Conservation (phyloP, 2,888 invertebrate species). For the Leucophora obtusa region DNA sequence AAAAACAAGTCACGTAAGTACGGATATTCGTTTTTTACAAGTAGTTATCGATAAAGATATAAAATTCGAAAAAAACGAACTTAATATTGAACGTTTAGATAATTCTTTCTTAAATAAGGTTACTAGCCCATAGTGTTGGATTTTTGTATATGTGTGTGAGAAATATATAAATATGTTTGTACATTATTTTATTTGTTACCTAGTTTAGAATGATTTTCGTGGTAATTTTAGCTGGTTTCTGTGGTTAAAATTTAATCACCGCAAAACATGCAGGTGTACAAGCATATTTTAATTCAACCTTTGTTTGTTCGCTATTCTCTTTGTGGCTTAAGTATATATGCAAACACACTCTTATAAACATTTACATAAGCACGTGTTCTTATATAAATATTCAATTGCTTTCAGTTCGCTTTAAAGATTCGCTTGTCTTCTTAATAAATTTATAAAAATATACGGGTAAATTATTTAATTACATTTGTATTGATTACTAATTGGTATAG, state of each 20-base stretch:
- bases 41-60: too few relatives aligned
- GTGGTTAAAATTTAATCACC: constrained; percentile 64
- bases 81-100: too few relatives aligned
- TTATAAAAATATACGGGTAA: constrained; percentile 18
- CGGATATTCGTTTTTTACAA: too few relatives aligned
- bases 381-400: constrained; percentile 1
- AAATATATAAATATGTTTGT: not conserved
- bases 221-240: constrained; percentile 60
- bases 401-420: not conserved
- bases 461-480: constrained; percentile 44
- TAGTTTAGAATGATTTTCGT: constrained; percentile 21
- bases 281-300: not conserved
- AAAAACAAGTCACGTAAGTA: too few relatives aligned
- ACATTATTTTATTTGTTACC: not conserved
- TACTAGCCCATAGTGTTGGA: not conserved
- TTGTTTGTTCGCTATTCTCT: constrained; percentile 15
- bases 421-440: constrained; percentile 3
- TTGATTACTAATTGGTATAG: constrained; percentile 53
- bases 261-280: constrained; percentile 61
- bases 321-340: not conserved
- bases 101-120: too few relatives aligned
- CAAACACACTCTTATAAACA: not conserved
- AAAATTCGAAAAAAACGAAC: too few relatives aligned
- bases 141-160: not conserved
- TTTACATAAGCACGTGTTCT: not conserved